phyloP scores from a whole-genome alignment of 30 jellyfish, hydroid and myxozoan genomes.

The Turritopsis dohrnii region DNA sequence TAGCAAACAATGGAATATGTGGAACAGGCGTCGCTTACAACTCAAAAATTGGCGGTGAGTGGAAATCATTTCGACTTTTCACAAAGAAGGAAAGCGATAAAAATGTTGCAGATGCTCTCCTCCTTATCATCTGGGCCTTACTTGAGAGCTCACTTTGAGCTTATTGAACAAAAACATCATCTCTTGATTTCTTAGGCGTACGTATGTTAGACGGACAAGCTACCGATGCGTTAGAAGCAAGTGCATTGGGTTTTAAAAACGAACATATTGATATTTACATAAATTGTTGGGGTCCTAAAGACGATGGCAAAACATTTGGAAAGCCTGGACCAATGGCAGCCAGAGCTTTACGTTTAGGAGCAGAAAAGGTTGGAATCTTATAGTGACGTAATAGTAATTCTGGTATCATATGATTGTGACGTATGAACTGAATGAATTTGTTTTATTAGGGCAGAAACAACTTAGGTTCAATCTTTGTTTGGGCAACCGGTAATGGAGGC shows the following conservation, averaged over 20 bases:
- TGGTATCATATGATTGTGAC: too few relatives aligned
- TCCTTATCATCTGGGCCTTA: too few relatives aligned
- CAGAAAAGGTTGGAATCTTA: slow-evolving; percentile 48
- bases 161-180: too few relatives aligned
- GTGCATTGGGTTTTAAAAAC: slow-evolving; percentile 83
- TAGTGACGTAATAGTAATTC: too few relatives aligned
- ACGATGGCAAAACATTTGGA: slow-evolving; percentile 99
- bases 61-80: neutral
- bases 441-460: slow-evolving; percentile 71
- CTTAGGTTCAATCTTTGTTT: slow-evolving; percentile 86
- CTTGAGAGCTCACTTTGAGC: too few relatives aligned
- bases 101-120: too few relatives aligned
- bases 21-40: slow-evolving; percentile 99
- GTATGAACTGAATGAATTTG: too few relatives aligned
- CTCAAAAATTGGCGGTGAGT: slow-evolving; percentile 95
- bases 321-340: slow-evolving; percentile 99
- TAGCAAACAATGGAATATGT: slow-evolving; percentile 91
- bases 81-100: neutral
- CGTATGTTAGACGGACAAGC: slow-evolving; percentile 99
- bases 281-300: slow-evolving; percentile 99
- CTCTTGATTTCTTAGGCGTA: slow-evolving; percentile 51
- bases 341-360: slow-evolving; percentile 81
- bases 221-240: slow-evolving; percentile 96
- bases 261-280: slow-evolving; percentile 93
- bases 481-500: slow-evolving; percentile 99